Percentiles rank a stretch among this genome's conserved stretches.
Evolutionary conservation across 1,140 invertebrate species (phyloP).

Genomic region (Coboldia fuscipes): DNA sequence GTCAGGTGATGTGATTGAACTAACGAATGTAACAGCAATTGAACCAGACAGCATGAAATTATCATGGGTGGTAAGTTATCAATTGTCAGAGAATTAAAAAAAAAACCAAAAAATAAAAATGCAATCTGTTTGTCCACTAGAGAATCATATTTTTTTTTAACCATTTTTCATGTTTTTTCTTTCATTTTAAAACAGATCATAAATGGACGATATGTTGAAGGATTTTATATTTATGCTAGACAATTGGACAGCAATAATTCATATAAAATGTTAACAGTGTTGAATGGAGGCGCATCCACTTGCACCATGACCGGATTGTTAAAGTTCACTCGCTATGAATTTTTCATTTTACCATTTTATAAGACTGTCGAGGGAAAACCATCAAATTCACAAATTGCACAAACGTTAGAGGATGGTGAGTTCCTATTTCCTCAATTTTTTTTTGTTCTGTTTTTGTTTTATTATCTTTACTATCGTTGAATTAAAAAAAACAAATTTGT

Average conservation of each 20-base stretch:
- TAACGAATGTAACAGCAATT: conserved; percentile 57
- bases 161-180: too few relatives aligned
- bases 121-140: neutral
- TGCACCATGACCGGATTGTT: conserved; percentile 42
- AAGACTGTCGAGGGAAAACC: conserved; percentile 54
- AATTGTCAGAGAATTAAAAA: neutral
- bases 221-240: conserved; percentile 33
- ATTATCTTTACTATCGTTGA: too few relatives aligned
- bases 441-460: neutral
- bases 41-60: conserved; percentile 65
- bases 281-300: conserved; percentile 37
- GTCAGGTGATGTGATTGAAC: conserved; percentile 48
- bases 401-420: conserved; percentile 54
- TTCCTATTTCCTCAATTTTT: conserved; percentile 6
- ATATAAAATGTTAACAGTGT: conserved; percentile 38
- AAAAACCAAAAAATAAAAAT: neutral
- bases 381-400: conserved; percentile 44
- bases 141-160: too few relatives aligned
- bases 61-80: conserved; percentile 60
- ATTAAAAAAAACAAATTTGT: too few relatives aligned
- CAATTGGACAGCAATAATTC: conserved; percentile 13
- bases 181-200: conserved; percentile 25
- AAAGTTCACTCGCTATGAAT: conserved; percentile 48
- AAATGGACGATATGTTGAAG: conserved; percentile 37
- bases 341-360: conserved; percentile 58